Evolutionary conservation across 1,140 invertebrate species (phyloP), one percentile per base, ranked within the genome.

Genomic region (Tenebrio molitor): DNA sequence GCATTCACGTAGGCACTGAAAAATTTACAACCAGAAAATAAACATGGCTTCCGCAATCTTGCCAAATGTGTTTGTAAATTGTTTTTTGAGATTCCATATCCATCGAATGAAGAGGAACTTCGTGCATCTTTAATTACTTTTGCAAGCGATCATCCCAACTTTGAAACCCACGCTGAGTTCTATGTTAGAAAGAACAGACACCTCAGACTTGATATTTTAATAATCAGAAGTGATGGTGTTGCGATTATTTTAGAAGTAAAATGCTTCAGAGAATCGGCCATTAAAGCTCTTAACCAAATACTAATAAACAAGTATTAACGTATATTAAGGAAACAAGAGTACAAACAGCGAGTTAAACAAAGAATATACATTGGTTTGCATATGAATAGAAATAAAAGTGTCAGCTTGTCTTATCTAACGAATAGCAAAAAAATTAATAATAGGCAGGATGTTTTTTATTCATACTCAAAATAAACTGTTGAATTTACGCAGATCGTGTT

Each of bases 21-120:
- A 44, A 44, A 44, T 44, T 44, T 44, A 44, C 41, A 44, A 2
- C 41, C 41, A 5, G 41, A 15, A 2, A 44, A 44, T 44, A 44
- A 44, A 44, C 41, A 44, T 5, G 15, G 41, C 41, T 44, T 44
- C 41, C 41, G 41, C 41, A 44, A 5, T 44, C 6, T 44, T 2
- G 41, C 41, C 41, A 2, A 15, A 44, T 44, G 1, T 44, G 41
- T 44, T 44, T 0, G 41, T 44, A 15, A 44, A 44, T 44, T 44
- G 41, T 44, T 44, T 44, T 44, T 6, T 14, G 41, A 44, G 41
- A 44, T 44, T 2, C 2, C 2, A 44, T 44, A 44, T 44, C 41
- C 41, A 44, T 44, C 41, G 41, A 44, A 44, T 44, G 41, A 29
- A 44, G 41, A 44, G 41, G 41, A 44, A 44, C 41, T 44, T 44